phyloP scores from a whole-genome alignment of 2,888 invertebrate species.

The Phyto melanocephala region DNA sequence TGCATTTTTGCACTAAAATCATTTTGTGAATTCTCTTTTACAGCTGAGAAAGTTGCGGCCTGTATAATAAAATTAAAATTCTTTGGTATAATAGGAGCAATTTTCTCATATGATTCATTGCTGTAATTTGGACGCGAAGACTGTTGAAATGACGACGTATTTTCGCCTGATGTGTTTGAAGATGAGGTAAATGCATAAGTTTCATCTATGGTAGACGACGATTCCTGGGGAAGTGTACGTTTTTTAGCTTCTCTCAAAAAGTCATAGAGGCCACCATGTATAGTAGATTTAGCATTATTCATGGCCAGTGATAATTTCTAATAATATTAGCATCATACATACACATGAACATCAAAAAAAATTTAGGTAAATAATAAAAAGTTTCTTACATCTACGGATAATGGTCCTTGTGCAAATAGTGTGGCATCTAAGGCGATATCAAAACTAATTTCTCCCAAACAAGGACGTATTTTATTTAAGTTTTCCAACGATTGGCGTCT shows the following conservation, averaged over 20 bases:
- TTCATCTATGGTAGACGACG: slow-evolving; percentile 39
- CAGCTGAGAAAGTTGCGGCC: slow-evolving; percentile 84
- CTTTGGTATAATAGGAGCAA: slow-evolving; percentile 90
- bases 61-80: slow-evolving; percentile 87
- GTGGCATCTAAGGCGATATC: slow-evolving; percentile 88
- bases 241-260: slow-evolving; percentile 79
- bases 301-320: slow-evolving; percentile 79
- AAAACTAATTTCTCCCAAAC: slow-evolving; percentile 86
- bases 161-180: slow-evolving; percentile 7
- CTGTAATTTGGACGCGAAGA: slow-evolving; percentile 68
- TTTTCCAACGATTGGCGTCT: slow-evolving; percentile 77
- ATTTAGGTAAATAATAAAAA: not conserved
- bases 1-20: slow-evolving; percentile 86
- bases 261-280: slow-evolving; percentile 80
- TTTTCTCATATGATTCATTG: slow-evolving; percentile 82
- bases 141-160: slow-evolving; percentile 24
- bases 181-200: not conserved
- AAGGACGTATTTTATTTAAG: slow-evolving; percentile 81
- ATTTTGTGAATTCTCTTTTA: slow-evolving; percentile 84
- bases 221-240: slow-evolving; percentile 71
- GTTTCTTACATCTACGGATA: slow-evolving; percentile 87
- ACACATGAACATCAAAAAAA: not conserved
- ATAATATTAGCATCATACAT: not conserved
- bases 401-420: slow-evolving; percentile 88
- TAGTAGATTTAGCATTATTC: slow-evolving; percentile 79